A percentile compares a stretch with the other conserved stretches of the same genome.
Conservation (phyloP, 2,888 invertebrate genomes). For the Litoditis marina region DNA sequence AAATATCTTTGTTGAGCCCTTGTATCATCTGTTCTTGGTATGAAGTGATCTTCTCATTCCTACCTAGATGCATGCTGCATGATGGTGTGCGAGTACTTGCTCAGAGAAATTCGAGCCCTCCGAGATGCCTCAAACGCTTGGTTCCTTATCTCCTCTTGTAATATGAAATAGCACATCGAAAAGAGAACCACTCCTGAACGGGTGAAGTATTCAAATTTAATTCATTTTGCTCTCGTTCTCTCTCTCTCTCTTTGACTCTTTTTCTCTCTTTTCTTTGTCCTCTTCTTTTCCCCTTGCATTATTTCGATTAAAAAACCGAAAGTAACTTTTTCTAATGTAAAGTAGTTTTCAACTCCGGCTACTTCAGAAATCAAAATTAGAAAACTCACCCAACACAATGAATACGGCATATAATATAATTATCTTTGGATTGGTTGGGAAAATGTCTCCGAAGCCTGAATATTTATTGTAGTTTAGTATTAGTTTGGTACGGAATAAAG, state of each 20-base stretch:
- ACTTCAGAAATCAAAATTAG: background rate
- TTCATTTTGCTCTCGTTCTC: too few species aligned
- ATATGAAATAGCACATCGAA: conserved; percentile 58
- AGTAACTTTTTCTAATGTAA: too few species aligned
- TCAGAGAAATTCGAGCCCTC: conserved; percentile 46
- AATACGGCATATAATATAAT: conserved; percentile 48
- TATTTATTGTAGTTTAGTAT: too few species aligned
- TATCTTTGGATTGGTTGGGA: conserved; percentile 40
- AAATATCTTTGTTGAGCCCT: too few species aligned
- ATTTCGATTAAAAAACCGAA: too few species aligned
- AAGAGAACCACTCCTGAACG: conserved; percentile 46
- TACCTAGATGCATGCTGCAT: conserved; percentile 30
- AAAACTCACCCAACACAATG: conserved; percentile 41
- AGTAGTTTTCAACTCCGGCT: too few species aligned
- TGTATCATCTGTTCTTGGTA: background rate
- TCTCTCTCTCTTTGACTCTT: too few species aligned
- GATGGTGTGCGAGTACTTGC: conserved; percentile 50
- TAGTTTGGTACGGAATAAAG: too few species aligned
- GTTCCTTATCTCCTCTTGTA: conserved; percentile 55
- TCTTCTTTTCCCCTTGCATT: too few species aligned
- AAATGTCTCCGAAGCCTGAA: conserved; percentile 56
- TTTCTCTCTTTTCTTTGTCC: too few species aligned
- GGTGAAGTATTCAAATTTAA: background rate
- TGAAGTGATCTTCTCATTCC: background rate
- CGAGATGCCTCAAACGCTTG: conserved; percentile 39